Evolutionary conservation across 2,113 vertebrate species (phyloP), one percentile per base, ranked within the genome.

Genomic region (Charadrius vociferus): DNA sequence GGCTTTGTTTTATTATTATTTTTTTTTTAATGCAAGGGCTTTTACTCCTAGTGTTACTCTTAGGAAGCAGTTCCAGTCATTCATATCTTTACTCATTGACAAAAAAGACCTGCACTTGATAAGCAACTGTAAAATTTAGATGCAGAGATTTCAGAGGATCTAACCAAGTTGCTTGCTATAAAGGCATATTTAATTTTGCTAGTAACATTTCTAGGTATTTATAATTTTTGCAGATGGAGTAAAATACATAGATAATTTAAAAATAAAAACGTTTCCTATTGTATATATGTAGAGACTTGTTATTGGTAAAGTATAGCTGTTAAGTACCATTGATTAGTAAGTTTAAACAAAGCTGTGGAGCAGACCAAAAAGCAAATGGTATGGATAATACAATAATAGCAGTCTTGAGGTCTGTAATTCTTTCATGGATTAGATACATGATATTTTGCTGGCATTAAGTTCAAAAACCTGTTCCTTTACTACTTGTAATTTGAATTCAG

Each of bases 401-500:
- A 97, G 86, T 90, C 86, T 90, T 97, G 75, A 95, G 77, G 88
- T 91, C 89, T 97, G 84, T 94, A 93, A 92, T 98, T 97, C 95
- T 93, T 97, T 91, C 88, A 70, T 92, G 97, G 95, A 97, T 98
- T 98, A 98, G 97, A 95, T 97, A 97, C 61, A 45, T 95, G 96
- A 97, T 98, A 94, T 92, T 97, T 97, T 95, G 81, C 90, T 98
- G 96, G 97, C 96, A 92, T 93, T 63, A 84, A 96, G 95, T 97
- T 98, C 74, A 97, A 98, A 98, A 90, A 80, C 81, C 67, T 96
- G 50, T 97, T 97, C 77, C 92, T 96, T 97, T 97, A 79, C 81
- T 94, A 73, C 96, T 96, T 96, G 97, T 95, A 97, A 97, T 97
- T 97, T 97, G 90, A 88, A 67, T 98, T 96, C 89, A 97, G 95